Evolutionary conservation across 2,113 vertebrate genomes (phyloP).

Genomic region (Cheilinus undulatus): DNA sequence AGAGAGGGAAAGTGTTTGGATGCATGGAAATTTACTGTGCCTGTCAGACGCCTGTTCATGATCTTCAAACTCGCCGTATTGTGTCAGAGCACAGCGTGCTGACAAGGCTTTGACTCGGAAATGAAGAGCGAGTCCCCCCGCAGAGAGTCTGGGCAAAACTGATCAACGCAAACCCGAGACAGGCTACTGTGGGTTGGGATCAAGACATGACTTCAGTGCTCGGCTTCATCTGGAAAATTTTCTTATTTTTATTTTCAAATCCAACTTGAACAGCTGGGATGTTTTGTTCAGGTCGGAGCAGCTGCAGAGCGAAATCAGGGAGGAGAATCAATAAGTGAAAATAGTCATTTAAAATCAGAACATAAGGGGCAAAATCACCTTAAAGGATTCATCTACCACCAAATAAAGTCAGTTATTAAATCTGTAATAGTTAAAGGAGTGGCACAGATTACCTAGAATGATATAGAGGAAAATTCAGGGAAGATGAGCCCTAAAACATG

Average conservation of each 20-base stretch:
- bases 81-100: constrained; percentile 49
- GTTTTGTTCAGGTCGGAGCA: constrained; percentile 4
- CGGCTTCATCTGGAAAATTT: constrained; percentile 7
- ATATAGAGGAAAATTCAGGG: too few species aligned
- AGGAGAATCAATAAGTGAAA: too few species aligned
- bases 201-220: constrained; percentile 36
- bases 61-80: constrained; percentile 39
- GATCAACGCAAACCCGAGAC: constrained; percentile 51
- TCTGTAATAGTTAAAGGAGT: too few species aligned
- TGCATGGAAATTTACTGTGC: constrained; percentile 47
- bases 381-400: too few species aligned
- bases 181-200: constrained; percentile 46
- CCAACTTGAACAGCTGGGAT: constrained; percentile 13
- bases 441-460: too few species aligned
- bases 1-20: constrained; percentile 59
- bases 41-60: constrained; percentile 46
- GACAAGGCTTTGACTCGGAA: constrained; percentile 47
- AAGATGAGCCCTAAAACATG: too few species aligned
- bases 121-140: constrained; percentile 38
- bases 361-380: too few species aligned
- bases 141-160: constrained; percentile 43
- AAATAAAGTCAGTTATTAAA: too few species aligned
- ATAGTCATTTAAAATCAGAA: too few species aligned
- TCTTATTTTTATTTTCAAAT: constrained; percentile 41
- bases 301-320: too few species aligned